phyloP scores from a whole-genome alignment of 2,113 vertebrate species.

The Oxygymnocypris stewartii region DNA sequence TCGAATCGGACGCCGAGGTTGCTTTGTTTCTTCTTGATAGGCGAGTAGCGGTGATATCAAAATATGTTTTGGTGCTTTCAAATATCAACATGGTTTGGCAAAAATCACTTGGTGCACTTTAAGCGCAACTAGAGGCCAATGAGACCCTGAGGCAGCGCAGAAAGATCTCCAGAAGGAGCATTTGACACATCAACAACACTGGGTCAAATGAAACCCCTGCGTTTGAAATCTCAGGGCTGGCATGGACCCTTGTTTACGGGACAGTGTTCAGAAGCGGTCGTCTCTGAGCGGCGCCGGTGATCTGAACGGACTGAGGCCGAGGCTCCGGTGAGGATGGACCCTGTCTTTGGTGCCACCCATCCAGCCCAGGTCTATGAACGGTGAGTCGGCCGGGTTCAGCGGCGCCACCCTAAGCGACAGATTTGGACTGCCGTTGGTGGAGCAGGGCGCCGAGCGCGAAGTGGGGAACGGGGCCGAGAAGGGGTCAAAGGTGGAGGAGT shows the following conservation, averaged over 20 bases:
- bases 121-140: neutral
- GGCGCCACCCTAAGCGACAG: slow-evolving; percentile 69
- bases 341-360: slow-evolving; percentile 72
- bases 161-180: neutral
- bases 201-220: neutral
- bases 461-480: slow-evolving; percentile 73
- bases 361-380: slow-evolving; percentile 74
- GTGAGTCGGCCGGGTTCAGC: slow-evolving; percentile 69
- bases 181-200: neutral
- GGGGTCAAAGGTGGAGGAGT: slow-evolving; percentile 69
- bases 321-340: slow-evolving; percentile 66
- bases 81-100: too few relatives aligned
- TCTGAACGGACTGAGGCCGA: slow-evolving; percentile 77
- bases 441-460: slow-evolving; percentile 77
- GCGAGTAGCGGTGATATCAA: too few relatives aligned
- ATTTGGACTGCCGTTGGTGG: slow-evolving; percentile 76
- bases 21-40: too few relatives aligned
- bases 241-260: neutral
- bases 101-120: too few relatives aligned
- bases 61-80: too few relatives aligned
- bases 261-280: slow-evolving; percentile 69
- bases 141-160: neutral
- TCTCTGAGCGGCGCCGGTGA: slow-evolving; percentile 71
- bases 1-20: too few relatives aligned
- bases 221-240: neutral